phyloP scores from a whole-genome alignment of 1,140 invertebrate species.

The Micrasema longulum region DNA sequence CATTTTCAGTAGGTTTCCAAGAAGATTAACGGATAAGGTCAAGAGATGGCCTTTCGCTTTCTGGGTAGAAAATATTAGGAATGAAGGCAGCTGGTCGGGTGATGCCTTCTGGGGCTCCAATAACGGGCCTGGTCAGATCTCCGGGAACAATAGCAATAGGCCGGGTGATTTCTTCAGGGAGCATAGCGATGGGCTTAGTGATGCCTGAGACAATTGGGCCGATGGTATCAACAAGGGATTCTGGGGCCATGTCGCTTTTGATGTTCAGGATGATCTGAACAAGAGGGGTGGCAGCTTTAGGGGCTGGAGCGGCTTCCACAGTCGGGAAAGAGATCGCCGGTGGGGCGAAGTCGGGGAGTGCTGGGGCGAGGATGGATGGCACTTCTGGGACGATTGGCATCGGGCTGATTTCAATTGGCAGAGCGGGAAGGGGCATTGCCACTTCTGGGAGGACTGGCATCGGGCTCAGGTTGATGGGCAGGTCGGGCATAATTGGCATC shows the following conservation, averaged over 20 bases:
- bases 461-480: not conserved
- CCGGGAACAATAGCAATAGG: not conserved
- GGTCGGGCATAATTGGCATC: not conserved
- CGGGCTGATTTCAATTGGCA: not conserved
- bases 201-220: conserved; percentile 9
- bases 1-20: not conserved
- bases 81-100: conserved; percentile 3
- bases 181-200: not conserved
- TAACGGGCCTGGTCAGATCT: not conserved
- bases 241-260: not conserved
- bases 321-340: not conserved
- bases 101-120: not conserved
- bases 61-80: not conserved
- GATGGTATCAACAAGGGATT: conserved; percentile 9
- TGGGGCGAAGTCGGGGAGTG: not conserved
- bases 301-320: not conserved
- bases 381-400: not conserved
- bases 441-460: conserved; percentile 1
- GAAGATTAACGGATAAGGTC: conserved; percentile 4
- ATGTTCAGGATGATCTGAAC: conserved; percentile 25
- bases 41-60: conserved; percentile 7
- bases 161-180: not conserved
- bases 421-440: not conserved
- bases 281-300: conserved; percentile 5
- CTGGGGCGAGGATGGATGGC: not conserved